Conservation (phyloP, 2,113 vertebrate species). For the Lutjanus erythropterus region DNA sequence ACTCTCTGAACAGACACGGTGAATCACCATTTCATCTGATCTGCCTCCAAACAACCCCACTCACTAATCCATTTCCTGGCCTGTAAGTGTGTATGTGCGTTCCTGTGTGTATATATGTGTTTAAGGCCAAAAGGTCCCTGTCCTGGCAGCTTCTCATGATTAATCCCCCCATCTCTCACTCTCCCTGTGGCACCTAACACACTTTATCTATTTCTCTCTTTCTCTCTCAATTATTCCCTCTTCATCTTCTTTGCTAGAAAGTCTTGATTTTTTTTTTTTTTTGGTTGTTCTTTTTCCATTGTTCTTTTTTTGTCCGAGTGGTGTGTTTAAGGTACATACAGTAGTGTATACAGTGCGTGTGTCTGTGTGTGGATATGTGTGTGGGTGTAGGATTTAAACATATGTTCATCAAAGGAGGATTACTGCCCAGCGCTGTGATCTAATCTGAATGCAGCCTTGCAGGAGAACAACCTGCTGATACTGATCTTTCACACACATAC, state of each 20-base stretch:
- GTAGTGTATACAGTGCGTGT: background rate
- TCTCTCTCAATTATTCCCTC: background rate
- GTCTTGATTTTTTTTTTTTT: background rate
- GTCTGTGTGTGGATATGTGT: background rate
- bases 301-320: background rate
- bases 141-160: conserved; percentile 47
- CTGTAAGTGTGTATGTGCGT: conserved; percentile 6
- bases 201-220: conserved; percentile 5
- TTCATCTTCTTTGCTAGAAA: background rate
- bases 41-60: conserved; percentile 58
- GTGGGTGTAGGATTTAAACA: conserved; percentile 58
- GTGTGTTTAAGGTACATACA: background rate
- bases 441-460: conserved; percentile 54
- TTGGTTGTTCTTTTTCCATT: background rate
- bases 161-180: conserved; percentile 48
- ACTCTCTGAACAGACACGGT: conserved; percentile 39
- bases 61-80: conserved; percentile 62
- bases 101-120: background rate
- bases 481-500: conserved; percentile 12
- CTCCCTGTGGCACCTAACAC: conserved; percentile 17
- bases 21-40: conserved; percentile 62
- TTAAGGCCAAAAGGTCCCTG: conserved; percentile 49
- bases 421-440: conserved; percentile 58
- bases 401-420: conserved; percentile 73
- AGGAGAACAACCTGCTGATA: conserved; percentile 56